Percentiles rank a stretch among this genome's conserved stretches.
phyloP scores from a whole-genome alignment of 2,888 invertebrate species.

The Azorinus chamasolen region DNA sequence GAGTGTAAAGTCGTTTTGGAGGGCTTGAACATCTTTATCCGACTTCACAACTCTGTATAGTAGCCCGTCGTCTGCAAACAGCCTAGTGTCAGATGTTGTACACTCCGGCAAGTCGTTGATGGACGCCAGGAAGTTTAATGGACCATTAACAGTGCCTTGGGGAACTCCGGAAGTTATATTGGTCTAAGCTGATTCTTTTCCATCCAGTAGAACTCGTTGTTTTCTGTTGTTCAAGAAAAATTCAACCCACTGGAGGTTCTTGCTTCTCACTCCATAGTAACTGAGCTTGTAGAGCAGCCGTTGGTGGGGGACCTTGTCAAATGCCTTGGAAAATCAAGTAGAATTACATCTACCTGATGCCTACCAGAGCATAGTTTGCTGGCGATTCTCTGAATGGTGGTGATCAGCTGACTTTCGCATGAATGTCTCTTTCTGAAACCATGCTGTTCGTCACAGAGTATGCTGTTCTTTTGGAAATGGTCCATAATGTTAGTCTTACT shows the following conservation, averaged over 20 bases:
- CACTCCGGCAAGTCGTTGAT: conserved; percentile 20
- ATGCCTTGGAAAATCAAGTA: too few relatives aligned
- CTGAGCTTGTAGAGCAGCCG: conserved; percentile 12
- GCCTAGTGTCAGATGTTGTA: conserved; percentile 2
- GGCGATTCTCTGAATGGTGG: too few relatives aligned
- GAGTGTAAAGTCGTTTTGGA: not conserved
- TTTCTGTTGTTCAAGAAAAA: conserved; percentile 17
- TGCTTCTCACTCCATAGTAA: conserved; percentile 21
- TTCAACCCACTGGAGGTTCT: too few relatives aligned
- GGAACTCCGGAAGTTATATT: conserved; percentile 14
- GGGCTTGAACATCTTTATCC: too few relatives aligned
- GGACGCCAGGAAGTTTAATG: conserved; percentile 16
- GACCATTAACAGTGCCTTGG: conserved; percentile 22
- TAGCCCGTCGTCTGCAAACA: conserved; percentile 29
- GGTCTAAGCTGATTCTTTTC: conserved; percentile 6
- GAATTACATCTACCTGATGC: too few relatives aligned
- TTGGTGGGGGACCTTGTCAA: too few relatives aligned
- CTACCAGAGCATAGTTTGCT: conserved; percentile 7
- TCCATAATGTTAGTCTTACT: too few relatives aligned
- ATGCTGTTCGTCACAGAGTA: too few relatives aligned
- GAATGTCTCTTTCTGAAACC: too few relatives aligned
- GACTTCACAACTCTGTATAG: too few relatives aligned
- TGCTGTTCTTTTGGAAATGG: too few relatives aligned
- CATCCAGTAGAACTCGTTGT: conserved; percentile 22
- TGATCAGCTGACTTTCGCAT: too few relatives aligned